Percentiles rank a stretch among this genome's conserved stretches.
phyloP scores from a whole-genome alignment of 92 coral and sea anemone species.

The Ricordea florida region DNA sequence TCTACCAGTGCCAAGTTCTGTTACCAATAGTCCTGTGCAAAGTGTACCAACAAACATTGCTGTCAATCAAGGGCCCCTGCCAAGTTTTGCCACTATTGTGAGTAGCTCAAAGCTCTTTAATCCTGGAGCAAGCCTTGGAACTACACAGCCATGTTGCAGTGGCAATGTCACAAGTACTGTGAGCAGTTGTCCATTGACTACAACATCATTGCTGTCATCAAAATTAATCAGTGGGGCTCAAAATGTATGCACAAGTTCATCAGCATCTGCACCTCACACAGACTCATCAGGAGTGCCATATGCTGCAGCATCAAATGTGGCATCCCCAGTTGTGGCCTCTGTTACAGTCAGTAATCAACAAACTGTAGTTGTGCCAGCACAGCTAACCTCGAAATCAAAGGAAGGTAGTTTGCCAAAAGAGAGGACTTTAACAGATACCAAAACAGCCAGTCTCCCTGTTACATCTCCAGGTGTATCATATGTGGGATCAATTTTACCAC shows the following conservation, averaged over 20 bases:
- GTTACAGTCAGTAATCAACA: neutral
- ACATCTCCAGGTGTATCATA: neutral
- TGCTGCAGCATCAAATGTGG: neutral
- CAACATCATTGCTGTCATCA: slow-evolving; percentile 9
- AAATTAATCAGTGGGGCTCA: neutral
- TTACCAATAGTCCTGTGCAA: slow-evolving; percentile 79
- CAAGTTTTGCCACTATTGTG: slow-evolving; percentile 90
- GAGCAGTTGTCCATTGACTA: slow-evolving; percentile 2
- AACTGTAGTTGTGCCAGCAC: neutral
- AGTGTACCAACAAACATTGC: slow-evolving; percentile 85
- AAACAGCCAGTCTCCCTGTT: slow-evolving; percentile 1
- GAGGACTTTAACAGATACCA: neutral
- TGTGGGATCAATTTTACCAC: slow-evolving; percentile 3
- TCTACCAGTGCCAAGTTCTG: slow-evolving; percentile 29
- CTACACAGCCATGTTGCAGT: neutral
- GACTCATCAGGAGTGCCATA: neutral
- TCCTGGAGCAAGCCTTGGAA: slow-evolving; percentile 57
- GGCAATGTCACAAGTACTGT: slow-evolving; percentile 14
- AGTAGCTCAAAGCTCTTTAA: slow-evolving; percentile 87
- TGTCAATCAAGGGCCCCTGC: slow-evolving; percentile 80
- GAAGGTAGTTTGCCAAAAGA: neutral
- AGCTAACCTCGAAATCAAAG: neutral
- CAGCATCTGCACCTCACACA: neutral
- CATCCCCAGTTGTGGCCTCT: neutral
- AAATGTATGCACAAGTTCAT: neutral